Evolutionary conservation across 2,113 vertebrate species (phyloP).

Genomic region (Piprites chloris): DNA sequence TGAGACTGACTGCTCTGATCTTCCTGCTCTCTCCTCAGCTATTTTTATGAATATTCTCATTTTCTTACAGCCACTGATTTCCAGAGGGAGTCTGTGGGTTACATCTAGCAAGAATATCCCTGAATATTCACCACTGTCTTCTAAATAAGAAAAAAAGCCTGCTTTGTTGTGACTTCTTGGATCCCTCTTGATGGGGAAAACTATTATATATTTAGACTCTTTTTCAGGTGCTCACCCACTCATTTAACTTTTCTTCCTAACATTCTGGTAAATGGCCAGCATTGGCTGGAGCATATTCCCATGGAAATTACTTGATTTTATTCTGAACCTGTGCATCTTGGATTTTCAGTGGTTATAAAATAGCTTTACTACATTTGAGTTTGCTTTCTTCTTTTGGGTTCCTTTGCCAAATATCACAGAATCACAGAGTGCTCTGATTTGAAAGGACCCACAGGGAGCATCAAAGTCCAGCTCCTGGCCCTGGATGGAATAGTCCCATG

Average conservation of each 20-base stretch:
- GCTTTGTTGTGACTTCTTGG: background rate
- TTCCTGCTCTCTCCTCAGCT: background rate
- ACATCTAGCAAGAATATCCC: background rate
- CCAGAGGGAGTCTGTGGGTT: background rate
- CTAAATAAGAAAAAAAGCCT: background rate
- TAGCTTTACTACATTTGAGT: background rate
- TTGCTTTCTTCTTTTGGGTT: background rate
- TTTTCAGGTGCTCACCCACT: background rate
- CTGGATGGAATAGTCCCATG: accelerated
- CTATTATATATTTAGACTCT: background rate
- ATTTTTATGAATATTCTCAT: background rate
- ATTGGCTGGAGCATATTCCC: background rate
- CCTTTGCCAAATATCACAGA: background rate
- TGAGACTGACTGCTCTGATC: background rate
- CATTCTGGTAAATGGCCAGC: background rate
- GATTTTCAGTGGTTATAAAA: background rate
- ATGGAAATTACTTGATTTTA: background rate
- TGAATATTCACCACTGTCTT: background rate
- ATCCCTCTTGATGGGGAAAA: background rate
- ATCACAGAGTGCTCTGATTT: background rate
- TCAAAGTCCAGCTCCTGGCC: background rate
- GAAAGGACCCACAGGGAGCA: background rate
- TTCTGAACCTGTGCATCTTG: background rate
- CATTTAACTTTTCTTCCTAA: background rate
- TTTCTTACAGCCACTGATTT: background rate